phyloP scores from a whole-genome alignment of 2,113 vertebrate species.

The Stigmatopora argus region DNA sequence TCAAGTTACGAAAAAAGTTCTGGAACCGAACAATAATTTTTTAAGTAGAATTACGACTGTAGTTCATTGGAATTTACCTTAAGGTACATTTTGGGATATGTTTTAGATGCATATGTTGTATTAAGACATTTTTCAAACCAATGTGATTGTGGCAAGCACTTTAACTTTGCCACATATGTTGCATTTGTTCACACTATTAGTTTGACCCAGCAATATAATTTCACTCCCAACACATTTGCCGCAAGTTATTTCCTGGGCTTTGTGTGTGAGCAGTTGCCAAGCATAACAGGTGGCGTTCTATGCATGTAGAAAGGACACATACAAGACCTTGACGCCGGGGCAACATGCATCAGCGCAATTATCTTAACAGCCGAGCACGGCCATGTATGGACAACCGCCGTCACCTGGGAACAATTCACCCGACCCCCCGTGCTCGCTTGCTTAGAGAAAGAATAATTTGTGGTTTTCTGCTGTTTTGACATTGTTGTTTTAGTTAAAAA shows the following conservation, averaged over 20 bases:
- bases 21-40: too few relatives aligned
- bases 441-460: too few relatives aligned
- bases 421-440: background rate
- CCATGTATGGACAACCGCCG: conserved; percentile 2
- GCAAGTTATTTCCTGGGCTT: conserved; percentile 14
- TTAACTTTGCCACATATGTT: background rate
- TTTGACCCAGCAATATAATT: background rate
- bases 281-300: conserved; percentile 39
- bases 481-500: too few relatives aligned
- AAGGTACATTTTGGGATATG: background rate
- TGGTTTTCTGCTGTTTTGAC: too few relatives aligned
- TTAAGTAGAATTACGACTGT: too few relatives aligned
- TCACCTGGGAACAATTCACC: conserved; percentile 32
- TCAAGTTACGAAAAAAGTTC: too few relatives aligned
- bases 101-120: background rate
- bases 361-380: background rate
- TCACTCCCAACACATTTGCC: conserved; percentile 20
- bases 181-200: conserved; percentile 1
- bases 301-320: conserved; percentile 30
- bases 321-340: conserved; percentile 34
- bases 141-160: background rate
- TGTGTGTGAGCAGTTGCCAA: conserved; percentile 55
- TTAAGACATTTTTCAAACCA: background rate
- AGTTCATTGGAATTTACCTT: too few relatives aligned
- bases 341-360: conserved; percentile 31